phyloP scores from a whole-genome alignment of 2,888 invertebrate genomes.

The Desoria tigrina region DNA sequence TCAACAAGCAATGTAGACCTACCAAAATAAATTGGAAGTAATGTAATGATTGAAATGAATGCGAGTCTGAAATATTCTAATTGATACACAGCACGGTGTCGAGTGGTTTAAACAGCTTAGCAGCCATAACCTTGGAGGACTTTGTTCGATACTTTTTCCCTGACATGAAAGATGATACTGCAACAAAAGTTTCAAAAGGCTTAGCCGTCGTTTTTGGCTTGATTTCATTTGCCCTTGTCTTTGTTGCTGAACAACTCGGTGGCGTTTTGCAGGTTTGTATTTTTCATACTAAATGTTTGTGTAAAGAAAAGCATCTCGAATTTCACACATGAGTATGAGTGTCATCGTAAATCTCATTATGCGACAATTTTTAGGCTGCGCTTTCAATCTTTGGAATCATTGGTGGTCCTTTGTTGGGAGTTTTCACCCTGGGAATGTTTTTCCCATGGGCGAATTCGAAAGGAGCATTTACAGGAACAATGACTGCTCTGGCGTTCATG shows the following conservation, averaged over 20 bases:
- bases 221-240: constrained; percentile 76
- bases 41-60: background rate
- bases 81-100: constrained; percentile 76
- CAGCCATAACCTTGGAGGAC: constrained; percentile 75
- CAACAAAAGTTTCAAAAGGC: constrained; percentile 73
- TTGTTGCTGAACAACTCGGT: constrained; percentile 81
- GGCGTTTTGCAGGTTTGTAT: constrained; percentile 72
- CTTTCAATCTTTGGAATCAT: constrained; percentile 57
- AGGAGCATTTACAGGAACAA: constrained; percentile 56
- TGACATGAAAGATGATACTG: constrained; percentile 58
- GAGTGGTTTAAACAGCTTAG: constrained; percentile 88
- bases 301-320: background rate
- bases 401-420: constrained; percentile 58
- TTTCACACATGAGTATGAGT: too few relatives aligned
- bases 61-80: background rate
- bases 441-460: constrained; percentile 77
- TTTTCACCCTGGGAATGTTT: constrained; percentile 85
- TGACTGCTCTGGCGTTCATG: constrained; percentile 54
- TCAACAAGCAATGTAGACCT: background rate
- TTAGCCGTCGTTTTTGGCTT: constrained; percentile 72
- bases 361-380: constrained; percentile 40
- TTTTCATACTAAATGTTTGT: background rate
- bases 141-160: constrained; percentile 37
- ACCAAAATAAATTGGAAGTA: background rate
- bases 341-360: background rate